Base-by-base conservation (phyloP, 2,797 vertebrate species). In the Mormyrops attenuatus region DNA sequence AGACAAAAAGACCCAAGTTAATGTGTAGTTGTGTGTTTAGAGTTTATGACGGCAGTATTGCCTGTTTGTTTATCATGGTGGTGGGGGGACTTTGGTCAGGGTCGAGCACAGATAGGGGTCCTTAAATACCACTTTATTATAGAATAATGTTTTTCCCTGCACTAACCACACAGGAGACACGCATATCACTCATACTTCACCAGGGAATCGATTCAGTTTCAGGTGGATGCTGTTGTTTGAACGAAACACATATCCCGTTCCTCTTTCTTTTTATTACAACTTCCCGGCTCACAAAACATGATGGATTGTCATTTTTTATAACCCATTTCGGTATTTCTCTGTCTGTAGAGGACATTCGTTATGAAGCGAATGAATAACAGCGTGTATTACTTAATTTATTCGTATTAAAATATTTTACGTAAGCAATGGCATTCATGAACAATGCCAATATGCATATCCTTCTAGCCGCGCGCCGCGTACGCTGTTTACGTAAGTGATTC, bases 51-150 rank as follows among this genome's bases (percentile, higher is more conserved):
- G 17, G 80, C 57, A 44, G 30, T 44, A 57, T 88, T 88, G 69
- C 26, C 49, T 66, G 53, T 88, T 52, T 88, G 44, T 88, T 88
- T 84, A 57, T 88, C 20, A 49, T 88, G 17, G 60, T 77, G 87
- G 26, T 52, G 85, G 66, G 63, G 38, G n/a, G 84, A 47, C 89
- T 49, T 57, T 44, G 77, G 49, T 90, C 89, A 88, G 87, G 87
- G 89, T 88, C 80, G 34, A n/a, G 15, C 41, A n/a, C 60, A 90
- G 77, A 90, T 88, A 66, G 73, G 30, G 22, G 30, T 85, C 80
- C 88, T 90, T 90, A 90, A 88, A 88, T 88, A 52, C 13, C 53
- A 85, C 11, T 90, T 88, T 86, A 73, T 53, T 85, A 85, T 55
- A 22, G 53, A 69, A 66, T 88, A 88, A 88, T 85, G 77, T 41